Percentiles rank a stretch among this genome's conserved stretches.
phyloP scores from a whole-genome alignment of 2,888 invertebrate genomes.

The Stenchaetothrips biformis region DNA sequence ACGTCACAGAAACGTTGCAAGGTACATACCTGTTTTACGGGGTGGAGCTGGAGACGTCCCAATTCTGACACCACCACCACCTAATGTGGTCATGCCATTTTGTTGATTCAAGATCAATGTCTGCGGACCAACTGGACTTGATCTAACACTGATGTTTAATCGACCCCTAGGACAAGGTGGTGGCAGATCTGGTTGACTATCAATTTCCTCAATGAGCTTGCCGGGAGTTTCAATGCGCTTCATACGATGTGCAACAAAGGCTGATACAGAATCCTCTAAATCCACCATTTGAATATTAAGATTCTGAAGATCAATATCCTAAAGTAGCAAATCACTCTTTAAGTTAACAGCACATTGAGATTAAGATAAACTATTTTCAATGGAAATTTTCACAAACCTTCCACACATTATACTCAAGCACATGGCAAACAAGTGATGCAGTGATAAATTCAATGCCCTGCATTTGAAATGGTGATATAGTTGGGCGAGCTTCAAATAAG shows the following conservation, averaged over 20 bases:
- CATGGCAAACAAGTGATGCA: conserved; percentile 66
- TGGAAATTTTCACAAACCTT: conserved; percentile 51
- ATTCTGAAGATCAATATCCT: conserved; percentile 61
- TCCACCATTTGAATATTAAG: conserved; percentile 62
- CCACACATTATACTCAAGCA: conserved; percentile 67
- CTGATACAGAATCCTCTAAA: conserved; percentile 64
- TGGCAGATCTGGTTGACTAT: conserved; percentile 54
- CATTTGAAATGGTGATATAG: conserved; percentile 88
- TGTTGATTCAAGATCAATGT: neutral
- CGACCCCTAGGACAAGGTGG: conserved; percentile 62
- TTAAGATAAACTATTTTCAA: conserved; percentile 35
- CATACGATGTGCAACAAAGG: conserved; percentile 79
- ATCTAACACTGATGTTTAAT: conserved; percentile 57
- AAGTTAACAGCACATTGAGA: conserved; percentile 25
- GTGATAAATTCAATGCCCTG: conserved; percentile 65
- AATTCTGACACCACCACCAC: conserved; percentile 35
- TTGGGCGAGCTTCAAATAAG: conserved; percentile 94
- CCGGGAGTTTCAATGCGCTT: conserved; percentile 67
- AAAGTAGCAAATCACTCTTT: conserved; percentile 40
- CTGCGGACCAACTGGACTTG: conserved; percentile 32
- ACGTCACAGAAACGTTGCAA: neutral
- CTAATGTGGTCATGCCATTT: neutral
- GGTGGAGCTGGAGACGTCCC: conserved; percentile 44
- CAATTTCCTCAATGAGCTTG: conserved; percentile 65
- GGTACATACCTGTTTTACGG: neutral